These are phyloP conservation scores for Machimus rusticus DNA, from an alignment of 2,888 invertebrate species.

Conservation along the genomic window DNA sequence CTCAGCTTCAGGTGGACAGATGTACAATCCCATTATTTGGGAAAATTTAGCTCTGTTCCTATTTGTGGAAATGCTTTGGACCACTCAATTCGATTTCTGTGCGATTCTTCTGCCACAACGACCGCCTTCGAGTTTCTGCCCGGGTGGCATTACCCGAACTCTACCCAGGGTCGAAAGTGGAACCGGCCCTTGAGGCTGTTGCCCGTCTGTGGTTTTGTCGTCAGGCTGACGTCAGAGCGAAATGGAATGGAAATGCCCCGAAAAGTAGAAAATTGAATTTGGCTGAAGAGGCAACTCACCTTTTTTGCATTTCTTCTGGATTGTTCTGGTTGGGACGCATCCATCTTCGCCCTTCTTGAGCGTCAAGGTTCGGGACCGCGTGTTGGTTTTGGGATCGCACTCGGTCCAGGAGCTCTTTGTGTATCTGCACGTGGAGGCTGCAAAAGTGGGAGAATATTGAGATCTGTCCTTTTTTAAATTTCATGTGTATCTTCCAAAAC, in stretches of 20 bases:
- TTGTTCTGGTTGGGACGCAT: constrained; percentile 84
- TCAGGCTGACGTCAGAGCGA: not conserved
- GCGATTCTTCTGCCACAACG: not conserved
- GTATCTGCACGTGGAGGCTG: constrained; percentile 78
- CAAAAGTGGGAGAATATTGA: not conserved
- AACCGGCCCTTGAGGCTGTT: not conserved
- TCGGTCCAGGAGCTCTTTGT: constrained; percentile 88
- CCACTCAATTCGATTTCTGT: constrained; percentile 17
- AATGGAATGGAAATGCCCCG: not conserved
- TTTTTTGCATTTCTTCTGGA: constrained; percentile 93
- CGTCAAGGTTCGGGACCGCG: constrained; percentile 80
- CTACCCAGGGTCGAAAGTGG: not conserved
- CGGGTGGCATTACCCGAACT: not conserved
- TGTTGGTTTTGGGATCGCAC: constrained; percentile 84
- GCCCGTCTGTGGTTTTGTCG: not conserved
- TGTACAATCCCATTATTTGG: not conserved
- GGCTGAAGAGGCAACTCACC: constrained; percentile 65
- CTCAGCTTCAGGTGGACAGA: not conserved
- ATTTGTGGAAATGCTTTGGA: not conserved
- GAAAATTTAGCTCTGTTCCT: not conserved
- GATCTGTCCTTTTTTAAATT: not conserved
- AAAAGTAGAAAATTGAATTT: not conserved
- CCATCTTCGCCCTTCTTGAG: constrained; percentile 85
- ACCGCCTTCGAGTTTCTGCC: not conserved
- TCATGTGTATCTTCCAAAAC: not conserved